Base-by-base conservation (phyloP, 2,113 vertebrate species). In the Calonectris borealis region DNA sequence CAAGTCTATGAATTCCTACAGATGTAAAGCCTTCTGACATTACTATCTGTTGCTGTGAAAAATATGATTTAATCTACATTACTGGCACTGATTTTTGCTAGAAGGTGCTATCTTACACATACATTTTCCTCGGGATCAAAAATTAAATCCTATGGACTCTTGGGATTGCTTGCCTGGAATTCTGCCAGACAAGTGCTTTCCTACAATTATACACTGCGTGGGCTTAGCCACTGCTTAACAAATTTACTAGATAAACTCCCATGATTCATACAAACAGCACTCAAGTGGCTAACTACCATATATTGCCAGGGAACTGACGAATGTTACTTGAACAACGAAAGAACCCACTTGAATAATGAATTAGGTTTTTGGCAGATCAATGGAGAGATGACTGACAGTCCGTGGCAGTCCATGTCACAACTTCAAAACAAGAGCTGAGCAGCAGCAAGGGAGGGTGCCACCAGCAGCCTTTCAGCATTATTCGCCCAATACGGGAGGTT, bases 131-230 rank as follows among this genome's bases (percentile, higher is more conserved):
- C 5, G 2, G 76, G 91, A 97, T 94, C 82, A 97, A 60, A 93
- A 96, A 94, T 79, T 76, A 92, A 94, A 97, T 96, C 92, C 94
- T 80, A 62, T 94, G 88, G 94, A 87, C 82, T 85, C 86, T 16
- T 85, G 87, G 86, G 86, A 97, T 54, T 93, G 93, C 85, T 90
- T 51, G 40, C 40, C 84, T 97, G 96, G 95, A 89, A 83, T 79
- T 7, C 86, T 94, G 96, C 96, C 97, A 97, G 90, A 71, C 64
- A 92, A 78, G 34, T 2, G 54, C 78, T 93, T 27, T 76, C 94
- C 94, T 91, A 58, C 96, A 90, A 62, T 32, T 95, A 84, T 12
- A 66, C 72, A 40, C 88, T 80, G 94, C 51, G 96, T 90, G 91
- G 92, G 92, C 91, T 94, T 9, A 70, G 94, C 86, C 83, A 19